Base-by-base conservation (phyloP, 53 echinoderm and acorn worm genomes). In the Patiria pectinifera region DNA sequence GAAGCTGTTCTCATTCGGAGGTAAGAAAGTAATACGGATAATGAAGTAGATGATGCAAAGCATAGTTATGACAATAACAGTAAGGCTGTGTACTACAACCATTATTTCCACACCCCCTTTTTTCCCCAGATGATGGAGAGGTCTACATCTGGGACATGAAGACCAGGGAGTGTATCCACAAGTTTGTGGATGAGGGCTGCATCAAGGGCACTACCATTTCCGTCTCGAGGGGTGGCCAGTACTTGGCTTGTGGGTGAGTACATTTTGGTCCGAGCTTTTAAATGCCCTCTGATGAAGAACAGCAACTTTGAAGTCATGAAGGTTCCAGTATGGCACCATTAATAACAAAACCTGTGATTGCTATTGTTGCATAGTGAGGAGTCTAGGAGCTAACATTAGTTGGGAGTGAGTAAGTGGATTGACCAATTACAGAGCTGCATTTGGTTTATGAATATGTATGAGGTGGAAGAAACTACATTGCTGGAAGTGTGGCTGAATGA, bases 131-230 rank as follows among this genome's bases (percentile, higher is more conserved):
- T 91, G 98, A 98, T 85, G 92, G 98, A 86, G 94, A 98, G 21
- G 96, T 98, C 35, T 98, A 98, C 86, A 83, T 98, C 22, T 98
- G 98, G 98, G 96, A 98, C 85, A 62, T 98, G 86, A 96, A 94
- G 35, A 94, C 91, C 66, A 93, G 95, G 26, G 87, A 95, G 47
- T 98, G 98, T 74, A 63, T 96, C 6, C 95, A 98, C 89, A 95
- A 94, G 85, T 98, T 98, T 93, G 77, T 62, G 10, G 98, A 98
- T 94, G 94, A 93, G 12, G 98, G 98, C 11, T 96, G 98, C 83
- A 89, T 95, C 23, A 91, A 95, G 83, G 98, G 98, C 49, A 95
- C 92, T 23, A 95, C 94, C 45, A 91, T 98, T 87, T 83, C 95
- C 1, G 95, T 94, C 15, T 93, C 96, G 0, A 88, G 82, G 72